phyloP scores from a whole-genome alignment of 2,113 vertebrate species.

The Poecilia latipinna region DNA sequence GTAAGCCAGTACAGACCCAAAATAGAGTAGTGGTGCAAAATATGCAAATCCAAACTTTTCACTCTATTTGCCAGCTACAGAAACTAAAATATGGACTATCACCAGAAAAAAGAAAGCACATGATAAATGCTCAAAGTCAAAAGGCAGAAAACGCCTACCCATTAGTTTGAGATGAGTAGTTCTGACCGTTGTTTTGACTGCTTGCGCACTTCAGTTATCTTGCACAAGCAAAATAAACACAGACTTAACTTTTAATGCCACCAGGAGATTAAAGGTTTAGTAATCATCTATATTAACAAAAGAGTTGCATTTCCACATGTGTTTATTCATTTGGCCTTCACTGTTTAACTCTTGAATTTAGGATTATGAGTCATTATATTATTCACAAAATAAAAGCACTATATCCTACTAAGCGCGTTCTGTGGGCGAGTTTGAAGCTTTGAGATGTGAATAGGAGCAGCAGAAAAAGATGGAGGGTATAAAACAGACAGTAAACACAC shows the following conservation, averaged over 20 bases:
- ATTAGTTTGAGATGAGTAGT: not conserved
- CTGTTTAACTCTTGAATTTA: not conserved
- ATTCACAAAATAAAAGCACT: constrained; percentile 12
- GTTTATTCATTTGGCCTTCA: not conserved
- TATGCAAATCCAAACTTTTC: not conserved
- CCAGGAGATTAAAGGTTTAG: not conserved
- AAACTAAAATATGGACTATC: constrained; percentile 2
- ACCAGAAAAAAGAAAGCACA: not conserved
- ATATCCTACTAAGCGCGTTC: constrained; percentile 1
- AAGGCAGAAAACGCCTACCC: not conserved
- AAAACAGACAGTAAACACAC: constrained; percentile 57
- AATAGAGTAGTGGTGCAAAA: constrained; percentile 1
- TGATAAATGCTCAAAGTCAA: not conserved
- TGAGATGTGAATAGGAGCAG: constrained; percentile 30
- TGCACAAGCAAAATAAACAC: not conserved
- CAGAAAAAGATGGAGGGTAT: constrained; percentile 45
- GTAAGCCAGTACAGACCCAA: not conserved
- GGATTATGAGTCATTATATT: not conserved
- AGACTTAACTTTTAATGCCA: not conserved
- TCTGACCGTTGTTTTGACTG: not conserved
- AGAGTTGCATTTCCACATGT: not conserved
- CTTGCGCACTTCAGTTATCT: not conserved
- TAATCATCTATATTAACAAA: not conserved
- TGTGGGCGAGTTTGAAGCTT: constrained; percentile 23
- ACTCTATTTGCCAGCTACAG: not conserved